Evolutionary conservation across 2,888 invertebrate genomes (phyloP).

Genomic region (Apomyelois bistriatella): DNA sequence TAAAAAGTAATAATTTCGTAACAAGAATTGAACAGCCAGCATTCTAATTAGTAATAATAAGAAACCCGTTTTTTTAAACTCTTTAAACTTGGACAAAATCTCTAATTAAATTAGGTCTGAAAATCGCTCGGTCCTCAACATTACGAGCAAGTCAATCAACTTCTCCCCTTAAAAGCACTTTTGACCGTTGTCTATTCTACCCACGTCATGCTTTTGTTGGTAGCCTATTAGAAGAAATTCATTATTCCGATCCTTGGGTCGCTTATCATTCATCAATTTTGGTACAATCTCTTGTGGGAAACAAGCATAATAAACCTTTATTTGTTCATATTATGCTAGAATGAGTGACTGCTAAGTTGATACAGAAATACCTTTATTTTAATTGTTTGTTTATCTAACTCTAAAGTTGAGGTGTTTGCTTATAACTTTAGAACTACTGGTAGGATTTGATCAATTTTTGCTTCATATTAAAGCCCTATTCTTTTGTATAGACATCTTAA

Average conservation of each 20-base stretch:
- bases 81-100: conserved; percentile 25
- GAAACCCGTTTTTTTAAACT: background rate
- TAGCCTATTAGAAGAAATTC: conserved; percentile 46
- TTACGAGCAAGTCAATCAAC: conserved; percentile 45
- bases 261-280: conserved; percentile 38
- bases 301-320: too few relatives aligned
- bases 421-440: too few relatives aligned
- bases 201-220: conserved; percentile 56
- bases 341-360: background rate
- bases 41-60: background rate
- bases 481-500: too few relatives aligned
- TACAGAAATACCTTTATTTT: too few relatives aligned
- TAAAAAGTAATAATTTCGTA: too few relatives aligned
- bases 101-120: conserved; percentile 38
- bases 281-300: conserved; percentile 24
- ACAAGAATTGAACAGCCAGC: background rate
- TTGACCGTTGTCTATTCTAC: conserved; percentile 31
- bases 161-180: conserved; percentile 24
- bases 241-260: conserved; percentile 49
- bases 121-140: conserved; percentile 25
- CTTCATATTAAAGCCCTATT: too few relatives aligned
- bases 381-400: too few relatives aligned
- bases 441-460: too few relatives aligned
- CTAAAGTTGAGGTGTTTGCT: too few relatives aligned
- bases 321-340: background rate